These are phyloP conservation scores for Erebia aethiops DNA, from an alignment of 2,888 invertebrate species.

Conservation along the genomic window DNA sequence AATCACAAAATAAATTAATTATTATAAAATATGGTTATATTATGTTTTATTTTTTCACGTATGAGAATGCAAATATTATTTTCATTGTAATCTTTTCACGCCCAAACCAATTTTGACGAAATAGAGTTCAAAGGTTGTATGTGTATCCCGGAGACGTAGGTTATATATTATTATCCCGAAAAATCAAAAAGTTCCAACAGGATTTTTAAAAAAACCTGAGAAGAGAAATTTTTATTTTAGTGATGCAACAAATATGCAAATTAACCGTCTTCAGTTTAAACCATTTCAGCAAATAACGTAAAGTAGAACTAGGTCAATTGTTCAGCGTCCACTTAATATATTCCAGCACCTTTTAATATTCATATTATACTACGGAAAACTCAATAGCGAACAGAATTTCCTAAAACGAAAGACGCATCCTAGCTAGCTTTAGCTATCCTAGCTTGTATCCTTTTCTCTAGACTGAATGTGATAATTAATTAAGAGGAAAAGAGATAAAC, in stretches of 20 bases:
- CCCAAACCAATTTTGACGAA: too few species aligned
- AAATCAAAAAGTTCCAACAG: too few species aligned
- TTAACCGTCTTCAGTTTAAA: slow-evolving; percentile 19
- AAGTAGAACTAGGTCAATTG: slow-evolving; percentile 35
- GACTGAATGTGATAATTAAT: too few species aligned
- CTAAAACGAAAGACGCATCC: neutral
- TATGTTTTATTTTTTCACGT: too few species aligned
- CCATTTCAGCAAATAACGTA: slow-evolving; percentile 27
- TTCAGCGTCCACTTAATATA: slow-evolving; percentile 15
- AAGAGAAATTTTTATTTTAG: neutral
- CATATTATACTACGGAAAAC: slow-evolving; percentile 23
- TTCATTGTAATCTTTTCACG: too few species aligned
- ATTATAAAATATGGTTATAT: neutral
- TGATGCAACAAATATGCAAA: neutral
- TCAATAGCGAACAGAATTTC: neutral
- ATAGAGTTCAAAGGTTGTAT: too few species aligned
- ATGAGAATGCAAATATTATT: too few species aligned
- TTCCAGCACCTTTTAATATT: slow-evolving; percentile 36
- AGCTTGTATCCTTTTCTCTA: too few species aligned
- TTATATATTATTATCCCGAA: too few species aligned
- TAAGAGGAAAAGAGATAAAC: neutral
- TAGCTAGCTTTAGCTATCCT: too few species aligned
- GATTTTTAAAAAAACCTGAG: too few species aligned
- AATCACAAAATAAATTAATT: neutral
- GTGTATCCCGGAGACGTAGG: too few species aligned